A percentile compares a stretch with the other conserved stretches of the same genome.
Conservation (phyloP, 2,113 vertebrate genomes). For the Clarias macrocephalus region DNA sequence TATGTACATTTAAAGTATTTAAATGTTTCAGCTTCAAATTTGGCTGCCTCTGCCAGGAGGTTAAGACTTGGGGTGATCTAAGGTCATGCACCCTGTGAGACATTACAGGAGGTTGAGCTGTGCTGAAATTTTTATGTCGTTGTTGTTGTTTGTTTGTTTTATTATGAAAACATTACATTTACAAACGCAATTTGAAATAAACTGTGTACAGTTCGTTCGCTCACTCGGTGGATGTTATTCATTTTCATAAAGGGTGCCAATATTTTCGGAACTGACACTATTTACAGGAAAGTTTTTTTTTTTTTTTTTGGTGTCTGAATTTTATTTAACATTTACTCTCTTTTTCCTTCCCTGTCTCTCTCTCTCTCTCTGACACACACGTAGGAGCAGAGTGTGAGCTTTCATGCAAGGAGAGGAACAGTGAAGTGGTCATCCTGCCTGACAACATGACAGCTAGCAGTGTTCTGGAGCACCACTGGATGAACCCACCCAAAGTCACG, state of each 20-base stretch:
- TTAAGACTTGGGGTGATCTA: too few species aligned
- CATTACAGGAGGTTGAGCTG: too few species aligned
- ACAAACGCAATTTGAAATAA: not conserved
- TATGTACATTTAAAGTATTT: too few species aligned
- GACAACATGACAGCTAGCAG: conserved; percentile 81
- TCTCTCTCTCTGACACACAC: not conserved
- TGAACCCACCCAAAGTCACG: conserved; percentile 90
- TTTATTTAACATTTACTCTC: not conserved
- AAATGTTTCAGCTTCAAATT: too few species aligned
- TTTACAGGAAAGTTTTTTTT: not conserved
- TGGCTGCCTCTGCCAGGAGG: too few species aligned
- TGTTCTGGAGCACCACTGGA: conserved; percentile 85
- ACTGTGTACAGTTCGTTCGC: not conserved
- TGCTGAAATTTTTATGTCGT: too few species aligned
- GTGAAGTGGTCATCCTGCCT: conserved; percentile 86
- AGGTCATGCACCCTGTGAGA: too few species aligned
- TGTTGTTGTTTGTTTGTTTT: too few species aligned
- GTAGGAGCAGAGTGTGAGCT: conserved; percentile 88
- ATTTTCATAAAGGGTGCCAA: not conserved
- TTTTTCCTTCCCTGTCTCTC: conserved; percentile 15
- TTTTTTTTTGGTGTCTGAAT: not conserved
- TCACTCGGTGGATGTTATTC: not conserved
- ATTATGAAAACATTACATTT: not conserved
- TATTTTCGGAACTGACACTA: not conserved
- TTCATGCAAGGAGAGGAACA: conserved; percentile 86